These are phyloP conservation scores for Drosophila aldrichi DNA, from an alignment of 2,888 invertebrate genomes.

Conservation along the genomic window DNA sequence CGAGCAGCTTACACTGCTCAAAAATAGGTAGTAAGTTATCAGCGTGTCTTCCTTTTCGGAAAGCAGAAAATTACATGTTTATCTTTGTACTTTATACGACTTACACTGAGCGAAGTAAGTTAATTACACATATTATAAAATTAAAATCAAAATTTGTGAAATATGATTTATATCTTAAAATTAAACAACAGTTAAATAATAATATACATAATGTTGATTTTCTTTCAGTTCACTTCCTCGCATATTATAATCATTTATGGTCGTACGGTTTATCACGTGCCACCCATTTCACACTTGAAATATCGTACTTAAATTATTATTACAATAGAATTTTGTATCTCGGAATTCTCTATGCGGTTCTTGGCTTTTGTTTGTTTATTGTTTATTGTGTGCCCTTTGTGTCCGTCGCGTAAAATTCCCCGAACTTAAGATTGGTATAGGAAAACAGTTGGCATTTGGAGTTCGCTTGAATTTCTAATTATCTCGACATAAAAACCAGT, in stretches of 20 bases:
- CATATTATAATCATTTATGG: neutral
- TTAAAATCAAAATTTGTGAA: neutral
- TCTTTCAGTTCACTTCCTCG: constrained; percentile 9
- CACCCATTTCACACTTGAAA: neutral
- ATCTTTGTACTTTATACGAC: too few relatives aligned
- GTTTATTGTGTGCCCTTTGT: constrained; percentile 23
- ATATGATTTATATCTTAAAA: too few relatives aligned
- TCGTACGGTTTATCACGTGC: neutral
- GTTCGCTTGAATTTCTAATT: constrained; percentile 22
- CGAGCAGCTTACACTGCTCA: constrained; percentile 26
- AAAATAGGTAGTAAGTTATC: neutral
- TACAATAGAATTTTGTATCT: neutral
- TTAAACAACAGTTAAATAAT: too few relatives aligned
- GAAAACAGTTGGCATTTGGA: constrained; percentile 10
- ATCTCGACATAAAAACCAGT: constrained; percentile 29
- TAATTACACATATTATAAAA: too few relatives aligned
- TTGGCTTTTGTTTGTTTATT: constrained; percentile 6
- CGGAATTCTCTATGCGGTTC: neutral
- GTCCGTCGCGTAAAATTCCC: constrained; percentile 20
- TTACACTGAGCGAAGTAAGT: neutral
- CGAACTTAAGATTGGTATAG: constrained; percentile 14
- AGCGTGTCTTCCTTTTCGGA: too few relatives aligned
- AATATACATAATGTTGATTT: neutral
- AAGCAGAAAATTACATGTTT: too few relatives aligned
- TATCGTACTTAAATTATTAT: neutral